Evolutionary conservation across 1,140 invertebrate genomes (phyloP).

Genomic region (Camponotus vicinus): DNA sequence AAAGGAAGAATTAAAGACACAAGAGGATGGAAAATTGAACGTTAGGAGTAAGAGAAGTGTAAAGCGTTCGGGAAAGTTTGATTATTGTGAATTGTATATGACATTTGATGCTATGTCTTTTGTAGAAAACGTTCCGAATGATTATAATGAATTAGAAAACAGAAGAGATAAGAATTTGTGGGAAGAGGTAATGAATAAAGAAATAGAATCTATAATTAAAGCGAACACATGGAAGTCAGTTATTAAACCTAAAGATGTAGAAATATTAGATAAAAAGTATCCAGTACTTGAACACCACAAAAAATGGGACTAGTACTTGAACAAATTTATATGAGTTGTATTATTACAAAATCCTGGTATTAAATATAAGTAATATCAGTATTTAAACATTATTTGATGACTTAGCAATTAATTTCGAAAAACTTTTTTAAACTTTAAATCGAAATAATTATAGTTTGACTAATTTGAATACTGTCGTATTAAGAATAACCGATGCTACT

Average conservation of each 20-base stretch:
- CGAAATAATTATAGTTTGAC: no score
- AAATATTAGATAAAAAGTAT: not conserved
- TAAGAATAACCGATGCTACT: no score
- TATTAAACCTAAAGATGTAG: slow-evolving; percentile 5
- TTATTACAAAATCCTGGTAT: no score
- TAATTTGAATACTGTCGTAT: no score
- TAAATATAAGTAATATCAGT: no score
- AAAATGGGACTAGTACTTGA: no score
- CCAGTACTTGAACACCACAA: no score
- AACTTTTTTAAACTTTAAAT: no score
- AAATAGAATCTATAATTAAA: slow-evolving; percentile 15
- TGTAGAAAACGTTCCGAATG: not conserved
- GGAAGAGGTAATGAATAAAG: slow-evolving; percentile 1
- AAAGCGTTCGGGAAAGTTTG: not conserved
- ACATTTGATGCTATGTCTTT: not conserved
- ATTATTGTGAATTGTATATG: slow-evolving; percentile 17
- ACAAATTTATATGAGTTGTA: no score
- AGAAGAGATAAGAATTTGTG: not conserved
- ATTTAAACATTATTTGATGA: no score
- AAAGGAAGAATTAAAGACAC: not conserved
- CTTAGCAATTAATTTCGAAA: no score
- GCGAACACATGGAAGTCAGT: not conserved
- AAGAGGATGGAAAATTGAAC: not conserved
- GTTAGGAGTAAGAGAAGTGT: not conserved
- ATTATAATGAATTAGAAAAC: not conserved